phyloP scores from a whole-genome alignment of 2,797 vertebrate genomes.

The Lacerta viridis region DNA sequence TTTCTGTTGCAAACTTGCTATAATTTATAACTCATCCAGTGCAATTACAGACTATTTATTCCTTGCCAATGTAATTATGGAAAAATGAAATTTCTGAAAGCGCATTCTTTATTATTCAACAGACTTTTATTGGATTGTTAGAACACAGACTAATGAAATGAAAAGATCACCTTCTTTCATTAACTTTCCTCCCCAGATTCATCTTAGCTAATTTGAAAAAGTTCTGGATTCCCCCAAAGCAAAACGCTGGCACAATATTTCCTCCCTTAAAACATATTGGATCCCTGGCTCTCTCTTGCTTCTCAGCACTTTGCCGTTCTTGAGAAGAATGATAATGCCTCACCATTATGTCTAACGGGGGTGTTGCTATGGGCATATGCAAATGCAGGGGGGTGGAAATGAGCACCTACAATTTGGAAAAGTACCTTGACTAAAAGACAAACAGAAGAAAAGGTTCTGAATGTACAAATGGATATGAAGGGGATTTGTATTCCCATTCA shows the following conservation, averaged over 20 bases:
- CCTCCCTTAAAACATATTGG: conserved; percentile 17
- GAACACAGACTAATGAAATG: conserved; percentile 46
- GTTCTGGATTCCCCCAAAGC: conserved; percentile 29
- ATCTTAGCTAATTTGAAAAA: conserved; percentile 22
- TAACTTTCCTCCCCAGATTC: conserved; percentile 9
- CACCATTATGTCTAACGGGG: background rate
- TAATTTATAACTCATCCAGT: conserved; percentile 35
- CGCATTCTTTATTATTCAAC: conserved; percentile 15
- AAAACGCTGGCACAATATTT: conserved; percentile 41
- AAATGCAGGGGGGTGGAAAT: background rate
- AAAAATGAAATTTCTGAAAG: conserved; percentile 33
- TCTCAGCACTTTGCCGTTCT: background rate
- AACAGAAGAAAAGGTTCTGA: conserved; percentile 38
- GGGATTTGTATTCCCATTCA: background rate
- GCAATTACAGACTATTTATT: conserved; percentile 27
- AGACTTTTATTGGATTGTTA: conserved; percentile 51
- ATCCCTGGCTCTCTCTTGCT: background rate
- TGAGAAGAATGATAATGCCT: conserved; percentile 7
- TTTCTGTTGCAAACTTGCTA: conserved; percentile 52
- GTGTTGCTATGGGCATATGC: background rate
- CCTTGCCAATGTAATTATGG: conserved; percentile 8
- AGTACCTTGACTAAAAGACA: background rate
- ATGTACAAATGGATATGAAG: conserved; percentile 35
- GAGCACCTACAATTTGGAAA: conserved; percentile 32
- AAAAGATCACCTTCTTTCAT: conserved; percentile 21